Conservation (phyloP, 2,888 invertebrate genomes). For the Andricus quercusramuli region DNA sequence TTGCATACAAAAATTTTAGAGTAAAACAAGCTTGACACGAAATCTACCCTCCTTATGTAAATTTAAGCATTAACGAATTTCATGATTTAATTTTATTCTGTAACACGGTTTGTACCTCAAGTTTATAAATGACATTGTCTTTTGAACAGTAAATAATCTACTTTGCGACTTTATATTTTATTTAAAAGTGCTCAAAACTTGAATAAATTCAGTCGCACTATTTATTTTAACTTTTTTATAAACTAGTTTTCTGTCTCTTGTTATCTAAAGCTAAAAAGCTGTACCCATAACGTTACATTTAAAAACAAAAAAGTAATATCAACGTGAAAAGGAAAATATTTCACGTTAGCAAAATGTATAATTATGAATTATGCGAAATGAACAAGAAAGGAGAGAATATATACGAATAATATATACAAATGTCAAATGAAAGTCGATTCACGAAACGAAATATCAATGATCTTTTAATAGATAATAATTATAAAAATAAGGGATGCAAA, state of each 20-base stretch:
- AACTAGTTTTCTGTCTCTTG: not conserved
- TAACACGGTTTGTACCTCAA: not conserved
- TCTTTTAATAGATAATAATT: slow-evolving; percentile 46
- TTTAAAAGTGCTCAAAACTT: not conserved
- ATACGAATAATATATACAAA: slow-evolving; percentile 51
- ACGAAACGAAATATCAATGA: slow-evolving; percentile 38
- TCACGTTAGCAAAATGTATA: not conserved
- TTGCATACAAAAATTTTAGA: not conserved
- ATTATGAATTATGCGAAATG: not conserved
- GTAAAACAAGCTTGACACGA: not conserved
- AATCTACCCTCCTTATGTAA: not conserved
- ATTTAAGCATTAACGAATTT: not conserved
- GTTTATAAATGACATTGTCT: not conserved
- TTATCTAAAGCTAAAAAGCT: slow-evolving; percentile 34
- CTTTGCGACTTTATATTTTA: not conserved
- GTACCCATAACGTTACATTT: slow-evolving; percentile 16
- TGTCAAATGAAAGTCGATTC: slow-evolving; percentile 50
- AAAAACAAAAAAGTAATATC: slow-evolving; percentile 1
- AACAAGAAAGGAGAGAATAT: not conserved
- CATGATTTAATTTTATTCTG: not conserved
- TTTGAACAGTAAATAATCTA: not conserved
- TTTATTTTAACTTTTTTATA: not conserved
- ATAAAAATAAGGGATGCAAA: slow-evolving; percentile 46
- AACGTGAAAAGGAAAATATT: not conserved
- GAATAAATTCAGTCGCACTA: not conserved